These are phyloP conservation scores for Paedocypris sp. DNA, from an alignment of 2,113 vertebrate genomes.

Conservation along the genomic window DNA sequence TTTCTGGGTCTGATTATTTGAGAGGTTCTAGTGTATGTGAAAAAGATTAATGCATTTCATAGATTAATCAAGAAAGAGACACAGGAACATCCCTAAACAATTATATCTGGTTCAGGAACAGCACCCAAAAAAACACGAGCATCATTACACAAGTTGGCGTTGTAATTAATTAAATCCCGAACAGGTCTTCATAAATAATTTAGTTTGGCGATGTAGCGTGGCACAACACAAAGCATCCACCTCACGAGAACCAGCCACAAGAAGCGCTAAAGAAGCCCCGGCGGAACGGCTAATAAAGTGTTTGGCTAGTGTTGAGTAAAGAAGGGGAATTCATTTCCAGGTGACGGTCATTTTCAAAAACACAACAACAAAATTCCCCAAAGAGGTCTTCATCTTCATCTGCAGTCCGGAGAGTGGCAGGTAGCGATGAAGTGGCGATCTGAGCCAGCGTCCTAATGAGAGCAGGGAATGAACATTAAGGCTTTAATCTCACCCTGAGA, in stretches of 20 bases:
- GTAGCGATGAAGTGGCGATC: conserved; percentile 53
- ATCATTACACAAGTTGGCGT: background rate
- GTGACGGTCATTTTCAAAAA: conserved; percentile 10
- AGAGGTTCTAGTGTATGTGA: too few relatives aligned
- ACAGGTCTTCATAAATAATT: background rate
- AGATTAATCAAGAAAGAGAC: too few relatives aligned
- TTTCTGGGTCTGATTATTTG: too few relatives aligned
- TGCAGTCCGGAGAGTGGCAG: conserved; percentile 44
- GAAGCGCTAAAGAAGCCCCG: background rate
- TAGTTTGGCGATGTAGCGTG: background rate
- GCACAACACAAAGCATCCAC: background rate
- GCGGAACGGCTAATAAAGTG: background rate
- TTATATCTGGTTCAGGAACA: background rate
- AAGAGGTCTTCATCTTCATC: conserved; percentile 46
- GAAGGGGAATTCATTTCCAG: conserved; percentile 5
- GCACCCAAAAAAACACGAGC: background rate
- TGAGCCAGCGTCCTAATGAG: conserved; percentile 51
- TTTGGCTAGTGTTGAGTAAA: background rate
- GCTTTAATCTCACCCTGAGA: conserved; percentile 45
- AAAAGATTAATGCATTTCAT: too few relatives aligned
- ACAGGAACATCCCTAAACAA: background rate
- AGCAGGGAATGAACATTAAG: conserved; percentile 47
- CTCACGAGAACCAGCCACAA: background rate
- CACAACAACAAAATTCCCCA: conserved; percentile 25
- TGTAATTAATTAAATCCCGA: background rate